phyloP scores from a whole-genome alignment of 2,113 vertebrate genomes.

The Centropus bengalensis region DNA sequence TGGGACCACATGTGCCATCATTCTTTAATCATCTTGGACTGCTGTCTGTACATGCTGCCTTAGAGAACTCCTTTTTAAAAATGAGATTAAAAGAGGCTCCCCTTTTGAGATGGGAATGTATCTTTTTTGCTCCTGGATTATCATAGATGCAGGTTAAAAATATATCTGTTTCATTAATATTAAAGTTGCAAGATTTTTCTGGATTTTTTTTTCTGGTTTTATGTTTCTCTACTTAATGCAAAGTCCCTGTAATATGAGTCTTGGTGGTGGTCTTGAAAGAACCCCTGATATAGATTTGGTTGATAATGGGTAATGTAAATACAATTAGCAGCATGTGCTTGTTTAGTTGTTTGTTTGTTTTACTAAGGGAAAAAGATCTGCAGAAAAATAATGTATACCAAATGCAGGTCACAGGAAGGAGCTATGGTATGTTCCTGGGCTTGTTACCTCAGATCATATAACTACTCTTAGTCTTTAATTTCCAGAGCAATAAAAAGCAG shows the following conservation, averaged over 20 bases:
- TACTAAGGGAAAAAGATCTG: conserved; percentile 58
- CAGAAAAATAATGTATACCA: conserved; percentile 60
- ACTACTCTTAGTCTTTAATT: conserved; percentile 37
- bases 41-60: conserved; percentile 7
- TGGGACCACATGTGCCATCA: not conserved
- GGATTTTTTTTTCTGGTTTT: not conserved
- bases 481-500: conserved; percentile 42
- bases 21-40: conserved; percentile 15
- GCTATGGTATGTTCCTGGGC: conserved; percentile 1
- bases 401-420: conserved; percentile 52
- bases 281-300: conserved; percentile 78
- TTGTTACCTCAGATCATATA: conserved; percentile 29
- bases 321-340: conserved; percentile 85
- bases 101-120: not conserved
- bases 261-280: conserved; percentile 89
- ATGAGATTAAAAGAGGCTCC: not conserved
- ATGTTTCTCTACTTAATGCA: conserved; percentile 36
- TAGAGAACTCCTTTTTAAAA: not conserved
- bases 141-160: no score
- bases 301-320: conserved; percentile 87
- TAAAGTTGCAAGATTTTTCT: conserved; percentile 5
- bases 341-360: conserved; percentile 43
- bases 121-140: not conserved
- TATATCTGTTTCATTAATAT: not conserved
- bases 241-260: conserved; percentile 59